Evolutionary conservation across 2,113 vertebrate species (phyloP).

Genomic region (Crotalus viridis): DNA sequence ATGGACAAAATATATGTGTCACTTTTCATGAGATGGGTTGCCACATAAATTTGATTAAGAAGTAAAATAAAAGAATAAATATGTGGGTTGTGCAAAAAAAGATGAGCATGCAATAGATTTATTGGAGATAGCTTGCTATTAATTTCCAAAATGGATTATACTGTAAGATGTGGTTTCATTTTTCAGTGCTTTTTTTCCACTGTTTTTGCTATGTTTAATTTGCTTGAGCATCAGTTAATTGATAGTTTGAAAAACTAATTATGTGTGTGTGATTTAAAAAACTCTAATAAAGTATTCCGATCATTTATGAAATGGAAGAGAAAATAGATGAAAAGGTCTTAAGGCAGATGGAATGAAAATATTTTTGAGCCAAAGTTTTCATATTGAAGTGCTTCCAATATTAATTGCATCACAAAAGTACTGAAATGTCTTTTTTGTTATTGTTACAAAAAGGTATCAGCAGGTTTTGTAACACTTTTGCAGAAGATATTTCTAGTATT

Average conservation of each 20-base stretch:
- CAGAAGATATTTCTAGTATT: constrained; percentile 39
- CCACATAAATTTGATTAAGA: not conserved
- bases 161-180: not conserved
- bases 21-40: not conserved
- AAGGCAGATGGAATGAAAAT: not conserved
- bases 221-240: not conserved
- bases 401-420: constrained; percentile 34
- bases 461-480: constrained; percentile 35
- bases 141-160: not conserved
- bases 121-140: not conserved
- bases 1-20: not conserved
- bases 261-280: constrained; percentile 24
- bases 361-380: not conserved
- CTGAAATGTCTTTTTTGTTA: constrained; percentile 24
- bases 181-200: not conserved
- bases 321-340: constrained; percentile 32
- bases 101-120: not conserved
- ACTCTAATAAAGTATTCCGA: constrained; percentile 32
- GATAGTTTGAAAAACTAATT: constrained; percentile 14
- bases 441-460: constrained; percentile 34
- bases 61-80: not conserved
- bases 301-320: constrained; percentile 26
- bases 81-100: not conserved
- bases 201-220: not conserved
- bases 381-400: constrained; percentile 22